Percentiles rank a stretch among this genome's conserved stretches.
Evolutionary conservation across 2,888 invertebrate species (phyloP).

Genomic region (Caenorhabditis drosophilae): DNA sequence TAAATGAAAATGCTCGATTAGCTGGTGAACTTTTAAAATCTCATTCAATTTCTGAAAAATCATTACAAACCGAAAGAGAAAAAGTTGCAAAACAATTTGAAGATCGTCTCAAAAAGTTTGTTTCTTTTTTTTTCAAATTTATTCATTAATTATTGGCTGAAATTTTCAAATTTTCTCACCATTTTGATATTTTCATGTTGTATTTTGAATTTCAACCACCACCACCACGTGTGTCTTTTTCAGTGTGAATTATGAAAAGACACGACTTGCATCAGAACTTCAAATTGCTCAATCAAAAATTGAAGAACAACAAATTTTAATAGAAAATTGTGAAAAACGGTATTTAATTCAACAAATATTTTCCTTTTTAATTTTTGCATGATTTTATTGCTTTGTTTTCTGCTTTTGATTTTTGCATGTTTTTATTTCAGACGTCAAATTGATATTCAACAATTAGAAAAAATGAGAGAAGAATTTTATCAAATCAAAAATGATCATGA

Average conservation of each 20-base stretch:
- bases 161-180: too few species aligned
- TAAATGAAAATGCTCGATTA: constrained; percentile 56
- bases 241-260: constrained; percentile 28
- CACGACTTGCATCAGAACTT: constrained; percentile 22
- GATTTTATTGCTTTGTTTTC: neutral
- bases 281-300: constrained; percentile 17
- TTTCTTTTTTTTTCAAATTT: neutral
- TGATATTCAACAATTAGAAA: constrained; percentile 28
- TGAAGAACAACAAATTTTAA: constrained; percentile 11
- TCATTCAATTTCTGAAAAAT: constrained; percentile 26
- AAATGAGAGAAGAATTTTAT: constrained; percentile 16
- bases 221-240: constrained; percentile 9
- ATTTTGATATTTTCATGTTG: too few species aligned
- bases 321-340: constrained; percentile 29
- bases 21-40: constrained; percentile 54
- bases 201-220: too few species aligned
- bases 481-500: constrained; percentile 17
- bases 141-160: neutral
- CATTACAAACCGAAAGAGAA: constrained; percentile 23
- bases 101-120: constrained; percentile 32
- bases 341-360: too few species aligned
- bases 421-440: constrained; percentile 22
- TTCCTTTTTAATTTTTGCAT: too few species aligned
- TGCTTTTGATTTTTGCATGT: constrained; percentile 8
- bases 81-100: constrained; percentile 31